Evolutionary conservation across 2,888 invertebrate species (phyloP), one percentile per base, ranked within the genome.

Genomic region (Glyphotaelius pellucidus): DNA sequence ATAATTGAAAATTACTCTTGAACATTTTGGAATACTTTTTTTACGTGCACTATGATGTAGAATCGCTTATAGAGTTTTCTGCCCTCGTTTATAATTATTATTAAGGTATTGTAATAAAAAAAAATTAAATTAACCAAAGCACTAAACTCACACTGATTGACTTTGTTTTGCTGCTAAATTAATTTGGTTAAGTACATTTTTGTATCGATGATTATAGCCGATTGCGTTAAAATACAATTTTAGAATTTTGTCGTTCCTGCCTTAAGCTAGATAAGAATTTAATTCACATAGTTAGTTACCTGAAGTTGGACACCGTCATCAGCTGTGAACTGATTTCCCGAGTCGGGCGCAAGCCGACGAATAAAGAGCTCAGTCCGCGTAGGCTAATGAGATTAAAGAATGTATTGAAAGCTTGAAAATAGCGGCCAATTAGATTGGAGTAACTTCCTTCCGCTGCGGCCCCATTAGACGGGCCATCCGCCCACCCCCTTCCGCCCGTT

Each of bases 381-480:
- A 83, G 32, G 83, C 83, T 83, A 38, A 83, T 83, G 83, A 83
- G 83, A 83, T 83, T 83, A 83, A 83, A 83, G 83, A 83, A 83
- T 35, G 83, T 83, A 83, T 83, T 83, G 83, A 83, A 83, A 83
- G 83, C 83, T 32, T 38, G 32, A 38, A 83, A 83, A 83, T 83
- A 83, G 83, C 35, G 35, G 83, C 38, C 83, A 83, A 83, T 83
- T 83, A 83, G 83, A 35, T 38, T 32, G 83, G 38, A 83, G 83
- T 83, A 83, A 83, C 83, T 83, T 83, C 83, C 83, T 31, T 32
- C 83, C 83, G 83, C 83, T 25, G 67, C 25, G 83, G 32, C 32
- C 19, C 83, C 83, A 83, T 83, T 83, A 83, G 83, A n/a, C 35
- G 35, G 67, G 25, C 67, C 67, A 67, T 67, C 67, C 67, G 67